A percentile compares a stretch with the other conserved stretches of the same genome.
These are phyloP conservation scores for Ptychodera flava DNA, from an alignment of 35 echinoderm and acorn worm species.

Conservation along the genomic window DNA sequence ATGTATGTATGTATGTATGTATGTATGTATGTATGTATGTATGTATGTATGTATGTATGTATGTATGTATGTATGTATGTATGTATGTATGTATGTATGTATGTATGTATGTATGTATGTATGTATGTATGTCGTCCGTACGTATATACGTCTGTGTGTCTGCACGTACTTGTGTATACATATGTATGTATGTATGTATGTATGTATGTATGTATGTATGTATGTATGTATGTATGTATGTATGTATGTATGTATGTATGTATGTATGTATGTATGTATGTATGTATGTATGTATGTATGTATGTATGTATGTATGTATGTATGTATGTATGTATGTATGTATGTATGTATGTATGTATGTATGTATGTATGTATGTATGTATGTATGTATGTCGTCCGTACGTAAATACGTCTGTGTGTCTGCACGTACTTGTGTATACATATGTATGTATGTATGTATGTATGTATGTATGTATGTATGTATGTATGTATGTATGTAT, in stretches of 20 bases:
- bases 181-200: neutral
- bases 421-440: neutral
- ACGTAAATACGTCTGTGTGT: neutral
- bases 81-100: too few species aligned
- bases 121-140: neutral
- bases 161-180: neutral
- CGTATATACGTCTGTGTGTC: neutral
- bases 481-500: neutral
- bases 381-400: neutral
- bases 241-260: too few species aligned
- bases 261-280: too few species aligned
- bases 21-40: too few species aligned
- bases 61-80: too few species aligned
- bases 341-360: neutral
- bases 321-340: neutral
- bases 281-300: too few species aligned
- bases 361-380: conserved; percentile 2
- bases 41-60: too few species aligned
- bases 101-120: neutral
- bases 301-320: too few species aligned
- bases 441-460: neutral
- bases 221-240: too few species aligned
- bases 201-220: neutral
- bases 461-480: conserved; percentile 2
- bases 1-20: neutral